These are phyloP conservation scores for Aphaenogaster ashmeadi DNA, from an alignment of 1,140 invertebrate species.

Conservation along the genomic window DNA sequence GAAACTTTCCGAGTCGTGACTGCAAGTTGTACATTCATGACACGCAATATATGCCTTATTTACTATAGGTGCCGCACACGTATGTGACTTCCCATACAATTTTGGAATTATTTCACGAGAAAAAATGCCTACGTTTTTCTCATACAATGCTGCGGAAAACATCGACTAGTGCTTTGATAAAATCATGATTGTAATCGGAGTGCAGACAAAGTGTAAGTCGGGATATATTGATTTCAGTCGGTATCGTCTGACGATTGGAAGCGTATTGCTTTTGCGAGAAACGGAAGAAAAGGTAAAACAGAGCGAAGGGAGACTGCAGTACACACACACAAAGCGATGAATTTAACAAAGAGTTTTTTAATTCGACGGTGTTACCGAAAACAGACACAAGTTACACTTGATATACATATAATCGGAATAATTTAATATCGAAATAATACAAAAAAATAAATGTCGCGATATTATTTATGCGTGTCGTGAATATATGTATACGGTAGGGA, in stretches of 20 bases:
- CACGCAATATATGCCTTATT: not conserved
- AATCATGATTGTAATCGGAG: constrained; percentile 35
- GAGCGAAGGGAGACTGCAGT: not conserved
- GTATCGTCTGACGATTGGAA: constrained; percentile 16
- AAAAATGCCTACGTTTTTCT: not conserved
- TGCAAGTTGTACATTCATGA: not conserved
- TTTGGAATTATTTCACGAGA: not conserved
- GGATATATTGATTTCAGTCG: constrained; percentile 19
- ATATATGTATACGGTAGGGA: not conserved
- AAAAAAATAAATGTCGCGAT: not conserved
- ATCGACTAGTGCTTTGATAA: not conserved
- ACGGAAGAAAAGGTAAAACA: constrained; percentile 5
- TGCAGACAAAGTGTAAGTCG: constrained; percentile 34
- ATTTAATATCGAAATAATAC: constrained; percentile 20
- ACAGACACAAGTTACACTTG: not conserved
- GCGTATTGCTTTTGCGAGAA: constrained; percentile 26
- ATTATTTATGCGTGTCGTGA: not conserved
- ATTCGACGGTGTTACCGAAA: not conserved
- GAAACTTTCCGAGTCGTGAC: not conserved
- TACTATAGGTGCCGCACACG: not conserved
- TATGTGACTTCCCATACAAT: not conserved
- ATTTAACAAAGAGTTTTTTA: constrained; percentile 16
- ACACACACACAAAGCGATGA: not conserved
- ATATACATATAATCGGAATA: constrained; percentile 5
- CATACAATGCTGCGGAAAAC: not conserved